Evolutionary conservation across 2,888 invertebrate genomes (phyloP).

Genomic region (Calephelis perditalis): DNA sequence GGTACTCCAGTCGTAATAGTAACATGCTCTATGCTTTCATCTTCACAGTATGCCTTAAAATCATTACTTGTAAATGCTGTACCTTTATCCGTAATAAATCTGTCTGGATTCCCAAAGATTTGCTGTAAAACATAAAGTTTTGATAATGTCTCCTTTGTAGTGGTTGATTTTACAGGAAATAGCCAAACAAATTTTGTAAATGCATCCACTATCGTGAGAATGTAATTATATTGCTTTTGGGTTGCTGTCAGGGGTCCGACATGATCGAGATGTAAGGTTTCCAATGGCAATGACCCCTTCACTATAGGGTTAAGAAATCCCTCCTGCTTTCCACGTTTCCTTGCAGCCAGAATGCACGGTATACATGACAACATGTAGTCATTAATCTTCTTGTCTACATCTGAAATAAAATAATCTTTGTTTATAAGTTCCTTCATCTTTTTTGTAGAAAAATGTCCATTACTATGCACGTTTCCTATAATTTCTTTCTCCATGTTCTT

Average conservation of each 20-base stretch:
- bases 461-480: slow-evolving; percentile 25
- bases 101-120: slow-evolving; percentile 43
- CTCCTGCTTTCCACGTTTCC: slow-evolving; percentile 36
- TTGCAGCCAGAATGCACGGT: slow-evolving; percentile 32
- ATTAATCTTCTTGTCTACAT: slow-evolving; percentile 26
- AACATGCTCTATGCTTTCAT: slow-evolving; percentile 39
- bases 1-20: slow-evolving; percentile 38
- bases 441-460: slow-evolving; percentile 29
- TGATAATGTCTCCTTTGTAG: slow-evolving; percentile 35
- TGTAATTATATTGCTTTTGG: slow-evolving; percentile 40
- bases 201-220: slow-evolving; percentile 42
- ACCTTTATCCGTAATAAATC: slow-evolving; percentile 42
- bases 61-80: slow-evolving; percentile 42
- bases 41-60: slow-evolving; percentile 41
- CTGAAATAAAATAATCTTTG: slow-evolving; percentile 35
- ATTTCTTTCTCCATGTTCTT: slow-evolving; percentile 34
- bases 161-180: slow-evolving; percentile 38
- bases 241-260: slow-evolving; percentile 41
- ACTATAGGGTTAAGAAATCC: slow-evolving; percentile 27
- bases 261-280: slow-evolving; percentile 34
- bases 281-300: slow-evolving; percentile 26
- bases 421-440: slow-evolving; percentile 16
- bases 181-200: slow-evolving; percentile 48
- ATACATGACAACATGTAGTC: slow-evolving; percentile 24
- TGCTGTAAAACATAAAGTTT: slow-evolving; percentile 32